These are phyloP conservation scores for Syngnathoides biaculeatus DNA, from an alignment of 2,113 vertebrate genomes.

Conservation along the genomic window DNA sequence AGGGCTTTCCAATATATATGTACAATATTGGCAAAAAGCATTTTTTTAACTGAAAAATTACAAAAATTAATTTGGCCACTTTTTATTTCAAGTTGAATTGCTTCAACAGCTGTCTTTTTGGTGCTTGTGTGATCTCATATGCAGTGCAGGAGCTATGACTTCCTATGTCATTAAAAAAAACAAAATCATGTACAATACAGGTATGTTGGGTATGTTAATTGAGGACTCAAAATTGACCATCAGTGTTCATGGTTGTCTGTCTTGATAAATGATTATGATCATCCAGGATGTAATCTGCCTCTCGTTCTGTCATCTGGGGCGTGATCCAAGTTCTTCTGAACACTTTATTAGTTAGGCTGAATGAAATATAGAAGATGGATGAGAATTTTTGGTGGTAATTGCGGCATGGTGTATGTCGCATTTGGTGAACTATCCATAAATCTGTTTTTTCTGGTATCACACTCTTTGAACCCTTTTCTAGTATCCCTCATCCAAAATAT, in stretches of 20 bases:
- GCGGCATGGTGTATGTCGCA: background rate
- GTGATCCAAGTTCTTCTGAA: background rate
- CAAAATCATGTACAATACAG: background rate
- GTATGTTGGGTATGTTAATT: background rate
- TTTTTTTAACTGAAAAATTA: too few relatives aligned
- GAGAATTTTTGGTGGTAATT: background rate
- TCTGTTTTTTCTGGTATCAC: background rate
- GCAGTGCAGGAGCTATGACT: background rate
- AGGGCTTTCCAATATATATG: too few relatives aligned
- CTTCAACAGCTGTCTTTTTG: background rate
- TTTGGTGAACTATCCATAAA: background rate
- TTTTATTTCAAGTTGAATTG: too few relatives aligned
- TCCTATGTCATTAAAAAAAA: background rate
- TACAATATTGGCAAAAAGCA: too few relatives aligned
- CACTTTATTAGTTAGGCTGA: background rate
- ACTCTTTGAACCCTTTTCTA: background rate
- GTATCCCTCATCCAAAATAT: background rate
- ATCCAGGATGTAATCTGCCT: background rate
- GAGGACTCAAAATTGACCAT: background rate
- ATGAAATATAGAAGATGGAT: background rate
- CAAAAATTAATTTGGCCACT: too few relatives aligned
- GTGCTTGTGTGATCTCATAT: background rate
- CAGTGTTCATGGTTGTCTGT: background rate
- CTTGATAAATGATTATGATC: background rate
- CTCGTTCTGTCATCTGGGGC: background rate